Evolutionary conservation across 2,113 vertebrate genomes (phyloP).

Genomic region (Platichthys stellatus): DNA sequence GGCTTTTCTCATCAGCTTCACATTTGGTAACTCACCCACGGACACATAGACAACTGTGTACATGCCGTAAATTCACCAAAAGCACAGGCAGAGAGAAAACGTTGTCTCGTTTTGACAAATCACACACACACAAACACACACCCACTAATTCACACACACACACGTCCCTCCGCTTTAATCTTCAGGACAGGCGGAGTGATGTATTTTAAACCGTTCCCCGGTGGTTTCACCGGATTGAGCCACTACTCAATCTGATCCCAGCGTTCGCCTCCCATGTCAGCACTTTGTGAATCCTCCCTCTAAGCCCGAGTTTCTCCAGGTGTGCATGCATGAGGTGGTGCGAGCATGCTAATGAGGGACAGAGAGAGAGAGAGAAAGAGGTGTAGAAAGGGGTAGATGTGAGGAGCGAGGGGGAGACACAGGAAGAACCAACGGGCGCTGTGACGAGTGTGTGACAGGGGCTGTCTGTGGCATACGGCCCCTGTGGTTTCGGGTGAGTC

Average conservation of each 20-base stretch:
- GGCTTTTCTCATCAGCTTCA: constrained; percentile 54
- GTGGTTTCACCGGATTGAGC: constrained; percentile 40
- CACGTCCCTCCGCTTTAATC: constrained; percentile 44
- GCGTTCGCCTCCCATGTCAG: constrained; percentile 57
- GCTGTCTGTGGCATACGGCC: constrained; percentile 39
- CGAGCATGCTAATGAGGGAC: constrained; percentile 47
- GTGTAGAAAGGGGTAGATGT: not conserved
- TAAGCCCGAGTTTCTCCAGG: constrained; percentile 36
- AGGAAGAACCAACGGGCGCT: constrained; percentile 28
- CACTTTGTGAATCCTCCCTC: constrained; percentile 48
- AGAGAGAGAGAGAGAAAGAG: not conserved
- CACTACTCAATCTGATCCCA: constrained; percentile 53
- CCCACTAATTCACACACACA: not conserved
- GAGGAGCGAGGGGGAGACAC: constrained; percentile 4
- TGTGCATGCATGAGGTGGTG: constrained; percentile 56
- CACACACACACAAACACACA: not conserved
- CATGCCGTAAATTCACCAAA: constrained; percentile 22
- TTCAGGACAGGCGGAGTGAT: constrained; percentile 53
- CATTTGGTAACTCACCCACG: constrained; percentile 31
- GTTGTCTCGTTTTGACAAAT: constrained; percentile 34
- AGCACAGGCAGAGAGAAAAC: constrained; percentile 11
- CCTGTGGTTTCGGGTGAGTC: constrained; percentile 66
- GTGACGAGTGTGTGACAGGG: constrained; percentile 31
- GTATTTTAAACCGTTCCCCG: constrained; percentile 58
- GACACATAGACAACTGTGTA: constrained; percentile 14